Evolutionary conservation across 2,113 vertebrate species (phyloP).

Genomic region (Sinosuthora webbiana): DNA sequence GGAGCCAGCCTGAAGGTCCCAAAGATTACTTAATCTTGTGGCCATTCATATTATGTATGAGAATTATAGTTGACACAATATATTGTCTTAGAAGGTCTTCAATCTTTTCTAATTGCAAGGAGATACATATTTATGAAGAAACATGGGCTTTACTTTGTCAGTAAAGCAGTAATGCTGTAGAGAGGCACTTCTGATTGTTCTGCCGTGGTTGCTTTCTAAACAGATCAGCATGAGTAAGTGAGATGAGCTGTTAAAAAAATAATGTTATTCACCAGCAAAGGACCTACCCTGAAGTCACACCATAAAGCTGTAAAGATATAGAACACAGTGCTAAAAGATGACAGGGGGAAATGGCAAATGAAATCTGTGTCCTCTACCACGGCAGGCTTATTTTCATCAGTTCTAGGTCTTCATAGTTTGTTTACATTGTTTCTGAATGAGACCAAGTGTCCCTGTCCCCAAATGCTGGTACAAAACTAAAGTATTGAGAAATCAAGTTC

Average conservation of each 20-base stretch:
- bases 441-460: accelerated
- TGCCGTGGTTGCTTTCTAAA: not conserved
- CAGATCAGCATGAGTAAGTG: not conserved
- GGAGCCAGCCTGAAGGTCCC: not conserved
- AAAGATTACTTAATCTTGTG: not conserved
- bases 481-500: not conserved
- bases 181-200: not conserved
- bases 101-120: not conserved
- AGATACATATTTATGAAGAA: not conserved
- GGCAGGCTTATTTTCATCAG: not conserved
- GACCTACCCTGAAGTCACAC: not conserved
- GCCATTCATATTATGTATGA: not conserved
- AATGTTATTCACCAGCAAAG: not conserved
- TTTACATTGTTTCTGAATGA: not conserved
- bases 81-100: not conserved
- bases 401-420: not conserved
- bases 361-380: not conserved
- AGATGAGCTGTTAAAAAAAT: not conserved
- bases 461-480: not conserved
- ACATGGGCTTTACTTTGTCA: not conserved
- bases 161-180: not conserved
- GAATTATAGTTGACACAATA: not conserved
- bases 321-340: not conserved
- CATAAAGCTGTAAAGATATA: not conserved
- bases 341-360: not conserved